Conservation (phyloP, 2,113 vertebrate species). For the Rhineura floridana region DNA sequence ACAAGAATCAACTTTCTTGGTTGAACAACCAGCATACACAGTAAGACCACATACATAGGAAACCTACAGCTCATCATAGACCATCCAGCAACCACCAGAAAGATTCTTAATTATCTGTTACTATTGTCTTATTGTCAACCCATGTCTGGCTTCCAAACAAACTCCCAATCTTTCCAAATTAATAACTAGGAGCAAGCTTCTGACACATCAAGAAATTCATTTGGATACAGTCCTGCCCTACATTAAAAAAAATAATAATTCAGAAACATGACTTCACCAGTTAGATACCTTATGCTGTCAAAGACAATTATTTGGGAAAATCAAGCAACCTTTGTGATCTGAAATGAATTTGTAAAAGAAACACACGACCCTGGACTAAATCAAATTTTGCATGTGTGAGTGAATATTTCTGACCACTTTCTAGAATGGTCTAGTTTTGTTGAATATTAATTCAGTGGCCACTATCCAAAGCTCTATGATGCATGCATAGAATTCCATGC, state of each 20-base stretch:
- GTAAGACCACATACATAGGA: neutral
- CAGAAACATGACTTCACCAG: neutral
- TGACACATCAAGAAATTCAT: neutral
- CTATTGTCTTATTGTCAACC: neutral
- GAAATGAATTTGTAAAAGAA: neutral
- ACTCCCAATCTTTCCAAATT: neutral
- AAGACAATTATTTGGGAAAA: neutral
- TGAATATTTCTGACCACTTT: neutral
- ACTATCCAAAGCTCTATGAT: neutral
- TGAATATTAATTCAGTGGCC: neutral
- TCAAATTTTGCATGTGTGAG: neutral
- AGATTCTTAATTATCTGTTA: neutral
- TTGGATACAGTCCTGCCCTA: neutral
- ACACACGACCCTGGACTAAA: neutral
- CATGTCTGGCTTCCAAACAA: neutral
- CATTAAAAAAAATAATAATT: neutral
- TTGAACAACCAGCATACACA: neutral
- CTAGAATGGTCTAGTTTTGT: neutral
- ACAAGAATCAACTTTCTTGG: neutral
- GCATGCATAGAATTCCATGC: neutral
- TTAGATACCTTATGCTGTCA: neutral
- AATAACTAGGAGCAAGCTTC: neutral
- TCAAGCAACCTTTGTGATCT: neutral
- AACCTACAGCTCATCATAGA: neutral
- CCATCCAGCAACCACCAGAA: neutral